Percentiles rank a stretch among this genome's conserved stretches.
phyloP scores from a whole-genome alignment of 2,797 vertebrate genomes.

The Amazona ochrocephala region DNA sequence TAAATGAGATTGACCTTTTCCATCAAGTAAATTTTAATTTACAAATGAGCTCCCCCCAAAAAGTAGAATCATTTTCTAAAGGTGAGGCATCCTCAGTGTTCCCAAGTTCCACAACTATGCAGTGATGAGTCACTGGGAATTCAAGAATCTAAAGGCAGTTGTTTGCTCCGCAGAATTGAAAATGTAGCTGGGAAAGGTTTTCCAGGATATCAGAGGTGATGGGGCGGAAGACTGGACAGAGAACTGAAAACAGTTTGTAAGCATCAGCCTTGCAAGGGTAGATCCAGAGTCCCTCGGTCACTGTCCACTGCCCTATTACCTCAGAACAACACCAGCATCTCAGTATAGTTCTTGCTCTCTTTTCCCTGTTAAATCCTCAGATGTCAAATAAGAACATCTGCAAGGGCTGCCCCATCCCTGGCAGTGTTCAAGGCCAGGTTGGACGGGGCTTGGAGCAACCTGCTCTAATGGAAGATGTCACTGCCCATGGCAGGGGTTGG shows the following conservation, averaged over 20 bases:
- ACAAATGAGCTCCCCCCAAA: neutral
- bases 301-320: neutral
- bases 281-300: neutral
- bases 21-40: neutral
- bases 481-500: neutral
- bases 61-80: neutral
- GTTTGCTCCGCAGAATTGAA: neutral
- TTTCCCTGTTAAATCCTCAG: neutral
- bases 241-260: neutral
- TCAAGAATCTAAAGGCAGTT: neutral
- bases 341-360: neutral
- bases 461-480: neutral
- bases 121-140: neutral
- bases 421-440: neutral
- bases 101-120: neutral
- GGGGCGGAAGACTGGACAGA: neutral
- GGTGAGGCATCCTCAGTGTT: neutral
- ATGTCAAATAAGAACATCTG: neutral
- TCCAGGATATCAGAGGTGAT: neutral
- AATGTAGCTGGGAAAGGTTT: neutral
- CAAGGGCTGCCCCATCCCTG: neutral
- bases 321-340: fast-evolving
- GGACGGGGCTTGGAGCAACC: neutral
- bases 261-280: neutral
- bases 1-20: slow-evolving; percentile 4